These are phyloP conservation scores for Microctonus brassicae DNA, from an alignment of 2,888 invertebrate species.

Conservation along the genomic window DNA sequence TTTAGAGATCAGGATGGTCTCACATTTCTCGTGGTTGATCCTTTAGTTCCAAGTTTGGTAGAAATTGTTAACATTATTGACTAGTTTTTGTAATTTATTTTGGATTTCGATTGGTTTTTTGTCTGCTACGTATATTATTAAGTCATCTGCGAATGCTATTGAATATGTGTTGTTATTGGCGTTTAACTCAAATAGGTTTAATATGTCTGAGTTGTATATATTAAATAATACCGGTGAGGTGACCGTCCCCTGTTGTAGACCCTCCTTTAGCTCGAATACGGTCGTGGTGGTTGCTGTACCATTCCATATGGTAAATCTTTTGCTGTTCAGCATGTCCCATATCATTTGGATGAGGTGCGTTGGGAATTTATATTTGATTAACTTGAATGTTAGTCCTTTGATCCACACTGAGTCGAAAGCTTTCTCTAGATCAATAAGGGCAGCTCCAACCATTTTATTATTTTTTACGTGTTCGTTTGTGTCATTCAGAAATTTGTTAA, in stretches of 20 bases:
- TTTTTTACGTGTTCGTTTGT: no score
- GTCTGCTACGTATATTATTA: slow-evolving; percentile 21
- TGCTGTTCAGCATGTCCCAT: slow-evolving; percentile 25
- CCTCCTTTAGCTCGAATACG: no score
- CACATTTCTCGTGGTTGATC: slow-evolving; percentile 38
- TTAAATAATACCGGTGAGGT: no score
- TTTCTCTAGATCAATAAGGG: no score
- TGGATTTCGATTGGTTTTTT: neutral
- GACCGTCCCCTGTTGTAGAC: no score
- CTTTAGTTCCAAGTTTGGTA: slow-evolving; percentile 36
- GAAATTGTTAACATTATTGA: slow-evolving; percentile 32
- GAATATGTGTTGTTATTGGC: no score
- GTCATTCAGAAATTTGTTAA: no score
- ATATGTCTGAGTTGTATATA: no score
- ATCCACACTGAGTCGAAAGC: slow-evolving; percentile 31
- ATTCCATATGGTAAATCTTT: slow-evolving; percentile 3
- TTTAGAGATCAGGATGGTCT: slow-evolving; percentile 35
- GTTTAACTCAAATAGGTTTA: no score
- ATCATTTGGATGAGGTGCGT: no score
- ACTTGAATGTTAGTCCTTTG: slow-evolving; percentile 23
- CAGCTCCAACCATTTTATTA: no score
- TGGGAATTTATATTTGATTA: no score
- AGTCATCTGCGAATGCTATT: slow-evolving; percentile 37
- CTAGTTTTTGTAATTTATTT: slow-evolving; percentile 6
- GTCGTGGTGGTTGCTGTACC: slow-evolving; percentile 1